Base-by-base conservation (phyloP, 2,797 vertebrate species). In the Lacerta agilis region DNA sequence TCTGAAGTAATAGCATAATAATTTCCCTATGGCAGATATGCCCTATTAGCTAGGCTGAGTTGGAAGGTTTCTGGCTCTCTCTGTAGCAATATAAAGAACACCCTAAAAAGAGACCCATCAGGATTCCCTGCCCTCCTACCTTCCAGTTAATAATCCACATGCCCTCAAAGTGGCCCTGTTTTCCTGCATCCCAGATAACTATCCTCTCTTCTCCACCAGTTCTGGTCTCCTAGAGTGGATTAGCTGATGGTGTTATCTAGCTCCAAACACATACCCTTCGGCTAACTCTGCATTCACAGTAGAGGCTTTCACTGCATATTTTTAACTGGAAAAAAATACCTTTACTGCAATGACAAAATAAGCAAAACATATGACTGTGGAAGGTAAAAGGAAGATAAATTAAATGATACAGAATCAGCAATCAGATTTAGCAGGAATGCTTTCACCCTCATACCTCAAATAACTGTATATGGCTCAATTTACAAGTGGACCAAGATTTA, bases 1-100 rank as follows among this genome's bases (percentile, higher is more conserved):
- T 69, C 66, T 29, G 45, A 83, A 86, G 69, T 80, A 79, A 88
- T 41, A 58, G 61, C 29, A 55, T 79, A 33, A 88, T 72, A 79
- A 20, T 45, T 79, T 86, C 10, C 67, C 58, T 36, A 27, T 25
- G 17, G 38, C 29, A 17, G 43, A 29, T 29, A 79, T 43, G 4
- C 4, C 71, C 23, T 79, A 38, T 83, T 76, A 67, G 76, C 43
- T 67, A 67, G 20, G 23, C 43, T 76, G 55, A 58, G 5, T 76
- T 79, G 69, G 71, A 49, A 67, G 27, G 38, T 10, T 15, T 64
- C n/a, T 27, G 43, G 69, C 29, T 41, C 8, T 27, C 8, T 27
- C 10, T 58, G 6, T 33, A 25, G 61, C 33, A 76, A 69, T 43
- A 76, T 41, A 58, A 87, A 69, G 29, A 33, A 10, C 45, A n/a